Evolutionary conservation across 2,888 invertebrate genomes (phyloP), one percentile per base, ranked within the genome.

Genomic region (Cephus sareptanus): DNA sequence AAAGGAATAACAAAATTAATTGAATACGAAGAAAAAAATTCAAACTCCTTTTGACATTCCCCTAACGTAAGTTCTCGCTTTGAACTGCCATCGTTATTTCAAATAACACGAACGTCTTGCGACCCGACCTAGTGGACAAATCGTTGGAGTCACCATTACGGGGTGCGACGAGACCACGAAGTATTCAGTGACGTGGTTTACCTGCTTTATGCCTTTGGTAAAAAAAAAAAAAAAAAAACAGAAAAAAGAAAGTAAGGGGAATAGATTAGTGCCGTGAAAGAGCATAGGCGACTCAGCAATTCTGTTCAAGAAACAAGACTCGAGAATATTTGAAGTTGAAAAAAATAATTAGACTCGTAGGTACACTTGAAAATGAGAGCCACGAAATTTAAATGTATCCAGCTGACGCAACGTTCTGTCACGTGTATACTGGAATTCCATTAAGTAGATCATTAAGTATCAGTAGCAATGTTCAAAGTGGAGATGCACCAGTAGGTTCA

Each of bases 21-120:
- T 23, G 56, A 56, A 56, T 56, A 56, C 15, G 23, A 1, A 56
- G 15, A 2, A 56, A 23, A 56, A 23, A 23, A 23, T 15, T 15
- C 6, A 23, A 56, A 23, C 15, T 23, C 23, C 56, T 23, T 56
- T 56, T 56, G 23, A 34, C 71, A 33, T 37, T 71, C n/a, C 73
- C 76, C 75, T 73, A 40, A 69, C 73, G 15, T 23, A 40, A 1
- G 23, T 23, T 40, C 37, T 71, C 37, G 69, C 34, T 56, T 56
- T 56, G 78, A 77, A 75, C 73, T 75, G 37, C 78, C 80, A 79
- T 85, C 85, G 84, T 85, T 85, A 86, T 86, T 86, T 83, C 80
- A 81, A 85, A 76, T 79, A 81, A 85, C 77, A 80, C 85, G 76
- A 83, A 80, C 86, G 81, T 56, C 23, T 56, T 56, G 56, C 56